phyloP scores from a whole-genome alignment of 2,797 vertebrate genomes.

The Hyperoplus lanceolatus region DNA sequence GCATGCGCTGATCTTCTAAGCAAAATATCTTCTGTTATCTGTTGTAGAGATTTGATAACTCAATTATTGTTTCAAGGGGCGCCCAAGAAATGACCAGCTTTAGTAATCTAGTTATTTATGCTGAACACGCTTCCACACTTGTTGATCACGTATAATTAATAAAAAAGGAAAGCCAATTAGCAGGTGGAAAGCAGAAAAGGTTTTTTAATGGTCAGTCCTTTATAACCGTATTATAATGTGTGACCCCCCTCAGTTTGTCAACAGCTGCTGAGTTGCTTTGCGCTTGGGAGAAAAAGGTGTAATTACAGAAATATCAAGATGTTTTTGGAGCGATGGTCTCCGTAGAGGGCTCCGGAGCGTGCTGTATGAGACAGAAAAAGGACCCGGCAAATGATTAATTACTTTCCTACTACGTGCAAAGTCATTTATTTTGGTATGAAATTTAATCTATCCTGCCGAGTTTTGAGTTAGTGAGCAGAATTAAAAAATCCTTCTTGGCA shows the following conservation, averaged over 20 bases:
- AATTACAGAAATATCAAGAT: conserved; percentile 77
- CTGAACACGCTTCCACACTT: neutral
- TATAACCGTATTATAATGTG: neutral
- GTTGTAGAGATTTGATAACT: neutral
- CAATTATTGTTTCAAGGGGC: neutral
- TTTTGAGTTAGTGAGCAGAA: conserved; percentile 55
- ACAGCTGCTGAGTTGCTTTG: conserved; percentile 56
- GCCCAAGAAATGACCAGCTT: neutral
- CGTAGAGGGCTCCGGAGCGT: conserved; percentile 34
- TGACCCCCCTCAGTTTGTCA: conserved; percentile 47
- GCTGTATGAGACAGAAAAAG: conserved; percentile 32
- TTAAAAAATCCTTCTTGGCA: conserved; percentile 6
- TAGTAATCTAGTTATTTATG: neutral
- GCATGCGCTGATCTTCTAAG: too few relatives aligned
- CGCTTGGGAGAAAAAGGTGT: conserved; percentile 52
- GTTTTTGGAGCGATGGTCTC: conserved; percentile 60
- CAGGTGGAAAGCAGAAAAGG: neutral
- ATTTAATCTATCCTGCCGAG: conserved; percentile 58
- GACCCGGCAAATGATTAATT: conserved; percentile 73
- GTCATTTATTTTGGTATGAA: conserved; percentile 58
- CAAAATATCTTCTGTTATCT: neutral
- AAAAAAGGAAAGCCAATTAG: neutral
- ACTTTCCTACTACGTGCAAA: conserved; percentile 43
- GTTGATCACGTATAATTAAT: neutral
- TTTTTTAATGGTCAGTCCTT: neutral